Evolutionary conservation across 2,797 vertebrate species (phyloP).

Genomic region (Hydrocynus forskahlii): DNA sequence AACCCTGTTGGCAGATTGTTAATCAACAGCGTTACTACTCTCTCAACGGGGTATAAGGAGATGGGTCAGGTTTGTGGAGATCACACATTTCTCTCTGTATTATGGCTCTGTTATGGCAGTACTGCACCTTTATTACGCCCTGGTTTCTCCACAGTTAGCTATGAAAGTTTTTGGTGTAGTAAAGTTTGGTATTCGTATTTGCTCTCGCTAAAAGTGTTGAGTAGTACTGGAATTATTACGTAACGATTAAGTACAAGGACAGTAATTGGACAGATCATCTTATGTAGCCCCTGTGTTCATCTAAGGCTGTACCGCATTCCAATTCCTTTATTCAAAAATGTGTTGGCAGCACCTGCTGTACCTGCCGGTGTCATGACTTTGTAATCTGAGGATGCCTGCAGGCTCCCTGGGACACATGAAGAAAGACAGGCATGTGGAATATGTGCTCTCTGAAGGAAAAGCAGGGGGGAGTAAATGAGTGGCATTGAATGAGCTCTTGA

Average conservation of each 20-base stretch:
- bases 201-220: neutral
- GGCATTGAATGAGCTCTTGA: neutral
- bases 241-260: too few species aligned
- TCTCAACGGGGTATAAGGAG: neutral
- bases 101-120: neutral
- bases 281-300: neutral
- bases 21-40: constrained; percentile 32
- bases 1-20: constrained; percentile 24
- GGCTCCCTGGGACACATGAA: constrained; percentile 4
- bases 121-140: neutral
- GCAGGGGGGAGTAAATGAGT: neutral
- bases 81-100: neutral
- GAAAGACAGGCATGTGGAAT: constrained; percentile 34
- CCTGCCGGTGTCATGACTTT: constrained; percentile 6
- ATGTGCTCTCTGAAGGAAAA: constrained; percentile 28
- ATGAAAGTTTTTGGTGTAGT: neutral
- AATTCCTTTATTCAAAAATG: neutral
- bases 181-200: neutral
- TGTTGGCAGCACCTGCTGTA: neutral
- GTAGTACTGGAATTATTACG: neutral
- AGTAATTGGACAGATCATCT: too few species aligned
- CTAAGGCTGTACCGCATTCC: neutral
- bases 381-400: constrained; percentile 6
- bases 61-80: too few species aligned
- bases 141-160: neutral